Evolutionary conservation across 2,113 vertebrate genomes (phyloP).

Genomic region (Morone saxatilis): DNA sequence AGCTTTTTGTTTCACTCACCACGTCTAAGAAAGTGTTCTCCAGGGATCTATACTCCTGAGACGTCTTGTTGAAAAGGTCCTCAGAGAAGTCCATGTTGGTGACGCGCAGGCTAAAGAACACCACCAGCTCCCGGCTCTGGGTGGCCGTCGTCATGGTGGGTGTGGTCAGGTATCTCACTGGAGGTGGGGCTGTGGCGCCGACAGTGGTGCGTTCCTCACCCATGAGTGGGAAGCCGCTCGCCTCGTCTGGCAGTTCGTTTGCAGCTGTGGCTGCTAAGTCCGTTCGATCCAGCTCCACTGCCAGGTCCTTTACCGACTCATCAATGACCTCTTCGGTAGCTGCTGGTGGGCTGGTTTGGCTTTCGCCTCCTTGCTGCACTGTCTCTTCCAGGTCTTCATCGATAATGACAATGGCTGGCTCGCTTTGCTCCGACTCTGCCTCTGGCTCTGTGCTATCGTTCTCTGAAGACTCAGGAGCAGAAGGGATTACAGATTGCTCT

Average conservation of each 20-base stretch:
- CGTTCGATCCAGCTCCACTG: constrained; percentile 61
- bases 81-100: constrained; percentile 93
- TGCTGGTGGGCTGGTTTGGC: neutral
- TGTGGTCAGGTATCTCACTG: constrained; percentile 86
- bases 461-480: constrained; percentile 27
- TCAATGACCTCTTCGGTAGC: neutral
- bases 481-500: constrained; percentile 20
- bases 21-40: constrained; percentile 90
- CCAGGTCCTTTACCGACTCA: constrained; percentile 54
- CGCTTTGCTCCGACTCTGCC: constrained; percentile 15
- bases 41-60: constrained; percentile 87
- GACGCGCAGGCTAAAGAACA: constrained; percentile 94
- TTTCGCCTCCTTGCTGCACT: constrained; percentile 1
- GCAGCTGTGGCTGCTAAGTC: constrained; percentile 47
- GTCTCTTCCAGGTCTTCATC: constrained; percentile 54
- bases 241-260: constrained; percentile 67
- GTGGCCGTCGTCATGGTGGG: constrained; percentile 83
- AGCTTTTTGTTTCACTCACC: constrained; percentile 83
- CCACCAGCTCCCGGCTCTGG: constrained; percentile 89
- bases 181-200: constrained; percentile 73
- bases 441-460: constrained; percentile 1
- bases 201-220: constrained; percentile 36
- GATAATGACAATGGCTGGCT: constrained; percentile 34
- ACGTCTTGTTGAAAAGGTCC: constrained; percentile 93
- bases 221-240: constrained; percentile 67